Base-by-base conservation (phyloP, 2,888 invertebrate genomes). In the Germaria angustata region DNA sequence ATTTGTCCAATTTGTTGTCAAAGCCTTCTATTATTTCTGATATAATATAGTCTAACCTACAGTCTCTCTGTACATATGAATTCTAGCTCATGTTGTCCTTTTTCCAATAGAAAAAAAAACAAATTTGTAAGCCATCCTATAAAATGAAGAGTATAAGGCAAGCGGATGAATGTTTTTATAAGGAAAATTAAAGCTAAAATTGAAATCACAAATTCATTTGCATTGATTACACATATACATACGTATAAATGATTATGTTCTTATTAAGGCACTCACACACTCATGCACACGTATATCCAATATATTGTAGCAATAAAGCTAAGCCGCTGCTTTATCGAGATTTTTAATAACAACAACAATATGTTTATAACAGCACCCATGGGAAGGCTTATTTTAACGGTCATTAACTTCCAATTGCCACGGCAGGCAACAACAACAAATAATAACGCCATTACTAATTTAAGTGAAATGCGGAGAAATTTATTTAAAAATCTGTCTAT, bases 301-400 rank as follows among this genome's bases (percentile, higher is more conserved):
- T 36, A 72, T 68, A 32, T 81, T 77, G 53, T 61, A 49, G 57
- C 63, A 72, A 78, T 78, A 41, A 73, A 77, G 73, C 55, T 77
- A 73, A 73, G 63, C 66, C 81, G 32, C 68, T 51, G 41, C 8
- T 73, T 69, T 69, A 69, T 61, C 73, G 78, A 78, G 51, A 63
- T 75, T 76, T 71, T 71, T 75, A 71, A 75, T 75, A 75, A 71
- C 69, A 82, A n/a, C n/a, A n/a, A n/a, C n/a, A n/a, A n/a, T n/a
- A n/a, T n/a, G n/a, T n/a, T 57, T 66, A 20, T 20, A 55, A 49
- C 49, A 65, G 41, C 51, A 61, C 75, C 75, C 82, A 44, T 15
- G 69, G 66, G 69, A 71, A 49, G 34, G 55, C 71, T 66, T 55
- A 68, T 78, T 69, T 44, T 13, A 69, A 79, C 36, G 75, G 82